Evolutionary conservation across 2,888 invertebrate species (phyloP).

Genomic region (Caenorhabditis sp.): DNA sequence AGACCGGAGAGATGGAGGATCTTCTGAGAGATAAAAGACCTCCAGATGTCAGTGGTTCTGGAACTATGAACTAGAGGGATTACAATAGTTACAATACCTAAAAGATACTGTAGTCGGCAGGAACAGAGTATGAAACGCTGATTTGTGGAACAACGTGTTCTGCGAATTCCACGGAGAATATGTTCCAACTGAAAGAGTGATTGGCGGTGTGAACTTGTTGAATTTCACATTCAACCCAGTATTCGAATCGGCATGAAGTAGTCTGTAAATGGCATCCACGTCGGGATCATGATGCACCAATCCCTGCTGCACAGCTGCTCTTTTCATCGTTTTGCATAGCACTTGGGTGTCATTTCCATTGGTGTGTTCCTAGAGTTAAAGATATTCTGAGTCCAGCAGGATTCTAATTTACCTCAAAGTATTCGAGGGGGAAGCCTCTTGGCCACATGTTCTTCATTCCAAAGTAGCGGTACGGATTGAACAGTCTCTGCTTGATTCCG

Average conservation of each 20-base stretch:
- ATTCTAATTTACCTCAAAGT: conserved; percentile 15
- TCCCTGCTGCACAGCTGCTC: conserved; percentile 71
- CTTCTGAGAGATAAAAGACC: conserved; percentile 69
- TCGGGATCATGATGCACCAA: conserved; percentile 70
- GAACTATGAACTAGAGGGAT: background rate
- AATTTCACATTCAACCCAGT: conserved; percentile 63
- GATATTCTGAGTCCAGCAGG: background rate
- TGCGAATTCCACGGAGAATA: conserved; percentile 74
- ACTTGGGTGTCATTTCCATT: conserved; percentile 53
- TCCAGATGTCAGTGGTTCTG: conserved; percentile 71
- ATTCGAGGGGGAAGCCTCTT: conserved; percentile 69
- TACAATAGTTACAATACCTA: conserved; percentile 21
- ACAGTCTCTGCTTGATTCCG: conserved; percentile 30
- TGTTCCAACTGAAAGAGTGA: conserved; percentile 61
- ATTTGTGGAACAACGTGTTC: conserved; percentile 70
- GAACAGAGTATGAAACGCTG: conserved; percentile 70
- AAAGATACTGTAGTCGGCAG: conserved; percentile 72
- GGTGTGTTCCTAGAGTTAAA: conserved; percentile 43
- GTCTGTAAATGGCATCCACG: conserved; percentile 69
- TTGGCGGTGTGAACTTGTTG: conserved; percentile 67
- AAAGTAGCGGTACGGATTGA: conserved; percentile 70
- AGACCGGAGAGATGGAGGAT: conserved; percentile 67
- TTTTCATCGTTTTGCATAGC: conserved; percentile 53
- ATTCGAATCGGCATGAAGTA: conserved; percentile 59
- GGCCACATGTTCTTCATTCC: conserved; percentile 70